phyloP scores from a whole-genome alignment of 2,797 vertebrate genomes.

The Darevskia mixta region DNA sequence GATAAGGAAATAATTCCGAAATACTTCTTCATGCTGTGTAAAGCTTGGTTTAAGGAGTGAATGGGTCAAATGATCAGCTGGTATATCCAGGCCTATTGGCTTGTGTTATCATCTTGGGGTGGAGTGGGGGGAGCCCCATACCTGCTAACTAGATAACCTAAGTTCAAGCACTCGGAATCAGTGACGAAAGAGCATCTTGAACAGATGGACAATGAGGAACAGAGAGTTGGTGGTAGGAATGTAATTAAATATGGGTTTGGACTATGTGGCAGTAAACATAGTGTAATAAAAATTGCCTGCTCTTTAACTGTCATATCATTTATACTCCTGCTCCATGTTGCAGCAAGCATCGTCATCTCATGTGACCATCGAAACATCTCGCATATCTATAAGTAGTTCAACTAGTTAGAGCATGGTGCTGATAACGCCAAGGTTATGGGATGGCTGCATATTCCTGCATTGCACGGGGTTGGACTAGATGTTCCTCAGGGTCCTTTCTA shows the following conservation, averaged over 20 bases:
- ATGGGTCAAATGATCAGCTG: not conserved
- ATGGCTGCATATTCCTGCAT: no score
- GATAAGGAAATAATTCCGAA: not conserved
- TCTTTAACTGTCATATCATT: not conserved
- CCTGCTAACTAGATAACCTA: not conserved
- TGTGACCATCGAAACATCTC: not conserved
- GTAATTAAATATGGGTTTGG: constrained; percentile 11
- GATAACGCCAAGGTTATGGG: no score
- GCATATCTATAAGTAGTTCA: not conserved
- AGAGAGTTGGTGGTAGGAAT: not conserved
- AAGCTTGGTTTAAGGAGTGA: not conserved
- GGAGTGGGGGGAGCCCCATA: not conserved
- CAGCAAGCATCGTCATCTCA: fast-evolving
- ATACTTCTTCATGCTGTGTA: not conserved
- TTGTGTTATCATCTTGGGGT: not conserved
- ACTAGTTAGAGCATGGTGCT: no score
- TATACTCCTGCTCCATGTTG: not conserved
- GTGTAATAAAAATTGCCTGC: not conserved
- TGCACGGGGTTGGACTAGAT: no score
- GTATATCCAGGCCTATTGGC: not conserved
- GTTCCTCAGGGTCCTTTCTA: no score
- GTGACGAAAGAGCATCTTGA: not conserved
- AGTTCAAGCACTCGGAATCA: not conserved
- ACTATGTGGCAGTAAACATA: not conserved
- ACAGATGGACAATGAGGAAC: not conserved